These are phyloP conservation scores for Cotesia congregata DNA, from an alignment of 2,888 invertebrate species.

Conservation along the genomic window DNA sequence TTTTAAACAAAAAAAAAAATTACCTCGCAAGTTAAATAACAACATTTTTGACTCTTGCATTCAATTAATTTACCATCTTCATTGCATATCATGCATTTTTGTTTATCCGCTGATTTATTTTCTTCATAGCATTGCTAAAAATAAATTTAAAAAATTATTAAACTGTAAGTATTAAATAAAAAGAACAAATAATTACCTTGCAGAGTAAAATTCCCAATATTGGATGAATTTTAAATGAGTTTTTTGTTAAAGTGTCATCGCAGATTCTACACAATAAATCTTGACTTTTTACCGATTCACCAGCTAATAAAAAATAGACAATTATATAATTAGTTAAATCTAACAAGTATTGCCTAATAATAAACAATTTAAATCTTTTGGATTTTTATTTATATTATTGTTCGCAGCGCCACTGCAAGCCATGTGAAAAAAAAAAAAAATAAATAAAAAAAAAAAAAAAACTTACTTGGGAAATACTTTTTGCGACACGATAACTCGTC, in stretches of 20 bases:
- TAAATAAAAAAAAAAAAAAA: conserved; percentile 3
- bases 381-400: not conserved
- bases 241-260: not conserved
- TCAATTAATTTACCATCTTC: not conserved
- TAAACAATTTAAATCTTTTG: not conserved
- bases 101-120: not conserved
- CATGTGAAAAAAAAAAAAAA: conserved; percentile 8
- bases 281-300: not conserved
- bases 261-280: not conserved
- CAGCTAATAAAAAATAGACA: not conserved
- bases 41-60: not conserved
- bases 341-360: not conserved
- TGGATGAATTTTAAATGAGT: not conserved
- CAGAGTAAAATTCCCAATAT: not conserved
- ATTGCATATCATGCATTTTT: not conserved
- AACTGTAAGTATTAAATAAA: not conserved
- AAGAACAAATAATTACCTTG: not conserved
- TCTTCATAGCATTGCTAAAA: not conserved
- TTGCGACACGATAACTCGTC: conserved; percentile 7
- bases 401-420: not conserved
- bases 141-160: not conserved
- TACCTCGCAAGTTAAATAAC: conserved; percentile 7
- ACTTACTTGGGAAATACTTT: conserved; percentile 12
- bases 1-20: not conserved
- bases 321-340: not conserved